Percentiles rank a stretch among this genome's conserved stretches.
Evolutionary conservation across 2,113 vertebrate species (phyloP).

Genomic region (Anguilla japonica): DNA sequence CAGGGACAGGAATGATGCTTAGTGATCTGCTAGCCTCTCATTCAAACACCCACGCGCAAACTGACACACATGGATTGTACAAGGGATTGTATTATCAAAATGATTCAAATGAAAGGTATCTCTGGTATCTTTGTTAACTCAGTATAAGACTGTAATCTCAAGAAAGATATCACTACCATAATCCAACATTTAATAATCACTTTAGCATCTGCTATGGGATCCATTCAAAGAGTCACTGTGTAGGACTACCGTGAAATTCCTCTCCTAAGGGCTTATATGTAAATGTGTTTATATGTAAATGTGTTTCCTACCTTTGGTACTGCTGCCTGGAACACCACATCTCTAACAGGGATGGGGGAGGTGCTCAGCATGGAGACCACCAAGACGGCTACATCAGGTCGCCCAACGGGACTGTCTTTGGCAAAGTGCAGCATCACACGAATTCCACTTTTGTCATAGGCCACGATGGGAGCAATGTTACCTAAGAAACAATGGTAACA

Average conservation of each 20-base stretch:
- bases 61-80: neutral
- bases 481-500: constrained; percentile 61
- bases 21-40: neutral
- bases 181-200: too few relatives aligned
- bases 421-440: constrained; percentile 81
- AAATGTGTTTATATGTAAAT: neutral
- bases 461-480: constrained; percentile 67
- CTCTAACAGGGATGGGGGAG: constrained; percentile 68
- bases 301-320: constrained; percentile 79
- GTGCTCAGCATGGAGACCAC: constrained; percentile 84
- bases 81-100: too few relatives aligned
- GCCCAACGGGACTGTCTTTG: constrained; percentile 59
- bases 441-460: constrained; percentile 75
- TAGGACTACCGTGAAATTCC: neutral
- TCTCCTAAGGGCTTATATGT: neutral
- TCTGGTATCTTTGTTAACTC: neutral
- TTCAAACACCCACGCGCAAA: neutral
- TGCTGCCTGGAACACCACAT: constrained; percentile 79
- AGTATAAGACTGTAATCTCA: neutral
- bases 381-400: constrained; percentile 72
- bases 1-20: neutral
- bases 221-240: neutral
- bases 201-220: neutral
- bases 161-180: too few relatives aligned
- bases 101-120: neutral